Evolutionary conservation across 2,797 vertebrate species (phyloP).

Genomic region (Sebastes hopkinsi): DNA sequence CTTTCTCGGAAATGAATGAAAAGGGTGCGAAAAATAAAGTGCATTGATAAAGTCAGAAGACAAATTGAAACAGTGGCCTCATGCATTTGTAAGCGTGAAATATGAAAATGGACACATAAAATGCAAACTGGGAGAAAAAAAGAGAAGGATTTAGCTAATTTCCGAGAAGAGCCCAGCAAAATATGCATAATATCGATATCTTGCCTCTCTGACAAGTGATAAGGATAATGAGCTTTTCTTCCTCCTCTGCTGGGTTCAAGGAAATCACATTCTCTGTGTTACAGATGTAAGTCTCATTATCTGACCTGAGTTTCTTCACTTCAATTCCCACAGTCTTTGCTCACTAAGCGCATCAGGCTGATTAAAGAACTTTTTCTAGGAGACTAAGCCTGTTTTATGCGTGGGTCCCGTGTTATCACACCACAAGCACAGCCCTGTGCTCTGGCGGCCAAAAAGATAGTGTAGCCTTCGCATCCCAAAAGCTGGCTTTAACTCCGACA

Average conservation of each 20-base stretch:
- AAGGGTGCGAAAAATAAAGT: constrained; percentile 42
- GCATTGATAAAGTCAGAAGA: constrained; percentile 47
- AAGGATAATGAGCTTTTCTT: constrained; percentile 82
- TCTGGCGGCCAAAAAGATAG: constrained; percentile 65
- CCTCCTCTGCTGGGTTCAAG: constrained; percentile 64
- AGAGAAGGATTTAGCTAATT: constrained; percentile 61
- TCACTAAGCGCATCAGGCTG: constrained; percentile 74
- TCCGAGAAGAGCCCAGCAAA: constrained; percentile 59
- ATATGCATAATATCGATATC: constrained; percentile 77
- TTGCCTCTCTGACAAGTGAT: constrained; percentile 68
- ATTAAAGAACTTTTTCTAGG: constrained; percentile 76
- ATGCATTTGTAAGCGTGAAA: constrained; percentile 40
- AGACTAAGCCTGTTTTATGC: constrained; percentile 72
- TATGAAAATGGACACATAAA: constrained; percentile 58
- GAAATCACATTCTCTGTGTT: constrained; percentile 73
- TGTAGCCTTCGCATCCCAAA: constrained; percentile 28
- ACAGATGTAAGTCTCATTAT: constrained; percentile 81
- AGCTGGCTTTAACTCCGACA: constrained; percentile 49
- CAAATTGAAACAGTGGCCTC: constrained; percentile 60
- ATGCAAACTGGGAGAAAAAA: constrained; percentile 25
- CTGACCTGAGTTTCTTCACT: constrained; percentile 76
- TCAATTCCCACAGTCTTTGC: constrained; percentile 77
- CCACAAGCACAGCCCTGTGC: constrained; percentile 56
- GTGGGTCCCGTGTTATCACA: constrained; percentile 62
- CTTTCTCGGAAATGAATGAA: constrained; percentile 64